These are phyloP conservation scores for Antidorcas marsupialis DNA, from an alignment of 2,113 vertebrate genomes.

Conservation along the genomic window DNA sequence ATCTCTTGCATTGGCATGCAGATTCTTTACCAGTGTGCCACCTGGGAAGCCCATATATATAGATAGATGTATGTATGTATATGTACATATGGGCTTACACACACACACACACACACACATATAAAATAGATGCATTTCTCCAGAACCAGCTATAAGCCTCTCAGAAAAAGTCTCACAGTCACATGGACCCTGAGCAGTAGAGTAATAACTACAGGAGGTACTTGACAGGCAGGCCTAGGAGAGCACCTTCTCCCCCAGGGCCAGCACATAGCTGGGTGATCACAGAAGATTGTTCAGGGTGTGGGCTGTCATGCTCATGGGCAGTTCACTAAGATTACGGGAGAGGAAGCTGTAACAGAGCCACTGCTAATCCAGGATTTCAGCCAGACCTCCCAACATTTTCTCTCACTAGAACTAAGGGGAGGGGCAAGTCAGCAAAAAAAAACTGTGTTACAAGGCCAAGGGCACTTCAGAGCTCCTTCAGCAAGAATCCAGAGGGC, in stretches of 20 bases:
- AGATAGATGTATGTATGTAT: background rate
- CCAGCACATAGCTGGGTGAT: background rate
- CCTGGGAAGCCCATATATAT: background rate
- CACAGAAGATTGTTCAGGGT: background rate
- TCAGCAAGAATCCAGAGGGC: background rate
- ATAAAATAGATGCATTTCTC: background rate
- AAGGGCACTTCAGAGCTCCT: background rate
- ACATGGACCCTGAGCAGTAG: background rate
- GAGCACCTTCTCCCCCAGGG: background rate
- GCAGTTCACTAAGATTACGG: background rate
- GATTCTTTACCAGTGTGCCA: background rate
- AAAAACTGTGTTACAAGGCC: background rate
- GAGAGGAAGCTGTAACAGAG: background rate
- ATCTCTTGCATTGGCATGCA: background rate
- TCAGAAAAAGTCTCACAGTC: background rate
- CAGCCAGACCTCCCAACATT: background rate
- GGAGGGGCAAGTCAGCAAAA: background rate
- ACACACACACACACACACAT: no score
- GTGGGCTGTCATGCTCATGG: background rate
- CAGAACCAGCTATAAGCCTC: background rate
- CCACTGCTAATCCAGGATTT: background rate
- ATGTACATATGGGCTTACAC: background rate
- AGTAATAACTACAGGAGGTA: background rate
- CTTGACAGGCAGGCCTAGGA: background rate
- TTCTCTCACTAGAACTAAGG: background rate